Conservation (phyloP, 2,888 invertebrate species). For the Choreutis nemorana region DNA sequence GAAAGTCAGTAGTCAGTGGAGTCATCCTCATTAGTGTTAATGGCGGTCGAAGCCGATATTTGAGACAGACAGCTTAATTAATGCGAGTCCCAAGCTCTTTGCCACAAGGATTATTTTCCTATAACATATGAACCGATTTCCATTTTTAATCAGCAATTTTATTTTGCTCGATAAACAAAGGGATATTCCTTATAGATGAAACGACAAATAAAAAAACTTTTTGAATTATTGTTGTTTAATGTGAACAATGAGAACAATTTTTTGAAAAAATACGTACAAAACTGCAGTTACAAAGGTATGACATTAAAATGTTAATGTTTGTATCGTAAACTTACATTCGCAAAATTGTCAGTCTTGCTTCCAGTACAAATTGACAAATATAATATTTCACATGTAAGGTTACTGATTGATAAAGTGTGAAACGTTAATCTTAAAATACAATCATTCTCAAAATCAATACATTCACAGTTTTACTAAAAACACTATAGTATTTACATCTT, state of each 20-base stretch:
- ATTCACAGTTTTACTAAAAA: no score
- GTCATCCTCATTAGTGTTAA: conserved; percentile 45
- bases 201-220: conserved; percentile 16
- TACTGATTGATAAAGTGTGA: no score
- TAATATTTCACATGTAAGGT: background rate
- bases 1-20: no score
- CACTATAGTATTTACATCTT: no score
- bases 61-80: conserved; percentile 46
- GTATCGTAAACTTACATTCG: no score
- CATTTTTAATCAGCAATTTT: conserved; percentile 5
- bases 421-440: no score
- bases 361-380: conserved; percentile 35
- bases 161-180: conserved; percentile 15
- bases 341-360: conserved; percentile 52
- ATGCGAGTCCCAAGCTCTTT: conserved; percentile 30
- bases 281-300: conserved; percentile 28
- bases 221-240: conserved; percentile 43
- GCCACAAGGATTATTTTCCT: conserved; percentile 22
- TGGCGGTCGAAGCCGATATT: conserved; percentile 34
- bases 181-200: conserved; percentile 4
- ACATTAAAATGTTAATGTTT: conserved; percentile 24
- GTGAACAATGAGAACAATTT: conserved; percentile 42
- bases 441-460: no score
- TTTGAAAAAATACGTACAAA: conserved; percentile 45
- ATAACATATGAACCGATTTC: conserved; percentile 1